Evolutionary conservation across 2,797 vertebrate genomes (phyloP), one percentile per base, ranked within the genome.

Genomic region (Carcharodon carcharias): DNA sequence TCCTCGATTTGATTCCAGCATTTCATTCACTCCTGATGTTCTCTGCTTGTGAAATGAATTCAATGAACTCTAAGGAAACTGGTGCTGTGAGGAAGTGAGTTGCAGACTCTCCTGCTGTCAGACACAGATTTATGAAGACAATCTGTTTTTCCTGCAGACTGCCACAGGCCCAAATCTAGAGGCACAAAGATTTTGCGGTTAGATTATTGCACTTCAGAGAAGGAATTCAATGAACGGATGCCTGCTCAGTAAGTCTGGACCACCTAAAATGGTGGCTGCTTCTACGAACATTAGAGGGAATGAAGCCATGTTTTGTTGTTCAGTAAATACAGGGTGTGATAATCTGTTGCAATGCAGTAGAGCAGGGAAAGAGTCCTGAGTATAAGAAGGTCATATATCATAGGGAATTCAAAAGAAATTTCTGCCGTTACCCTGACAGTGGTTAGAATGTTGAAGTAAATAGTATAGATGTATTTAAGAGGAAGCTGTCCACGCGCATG

Each of bases 171-270:
- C n/a, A 94, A 94, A 63, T n/a, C n/a, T 40, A 45, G 92, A 94
- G 63, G 61, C 92, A 26, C 61, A 16, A 94, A 94, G 92, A 94
- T 94, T 8, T 67, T 94, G 58, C 92, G 92, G 65, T 94, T 94
- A 94, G 92, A 94, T 69, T 94, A 94, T 65, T 94, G 92, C 63
- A n/a, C 61, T 26, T 67, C 92, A 45, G 92, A 94, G n/a, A 94
- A 94, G n/a, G 63, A 94, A 21, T 94, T 94, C 92, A 45, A 63
- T 40, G 18, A 94, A 28, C 61, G 63, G 40, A 65, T 94, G 61
- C 92, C 92, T 45, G 63, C 92, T 45, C 92, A 94, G 92, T 94
- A 94, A 94, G 92, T 73, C 71, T 73, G 31, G 28, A 73, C 28
- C 5, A 4, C 26, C 71, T 73, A 73, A 73, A 35, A 73, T 94